These are phyloP conservation scores for Charanyca ferruginea DNA, from an alignment of 2,888 invertebrate species.

Conservation along the genomic window DNA sequence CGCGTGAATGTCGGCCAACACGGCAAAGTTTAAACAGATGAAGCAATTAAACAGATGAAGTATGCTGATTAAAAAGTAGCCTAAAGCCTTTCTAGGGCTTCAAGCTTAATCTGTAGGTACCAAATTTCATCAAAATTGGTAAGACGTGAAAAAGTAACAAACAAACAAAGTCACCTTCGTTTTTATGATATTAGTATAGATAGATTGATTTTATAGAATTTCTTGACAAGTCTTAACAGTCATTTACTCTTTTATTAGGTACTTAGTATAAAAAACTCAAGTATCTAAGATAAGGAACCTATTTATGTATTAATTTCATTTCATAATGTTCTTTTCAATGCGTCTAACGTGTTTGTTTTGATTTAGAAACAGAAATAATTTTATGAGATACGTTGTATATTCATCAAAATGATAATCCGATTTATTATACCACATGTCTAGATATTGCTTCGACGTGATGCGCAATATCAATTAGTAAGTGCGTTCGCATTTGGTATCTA, in stretches of 20 bases:
- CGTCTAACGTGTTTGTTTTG: conserved; percentile 14
- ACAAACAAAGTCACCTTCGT: too few species aligned
- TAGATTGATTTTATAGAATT: background rate
- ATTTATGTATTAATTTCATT: background rate
- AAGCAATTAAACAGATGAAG: too few species aligned
- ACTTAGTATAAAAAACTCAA: too few species aligned
- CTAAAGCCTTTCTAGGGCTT: too few species aligned
- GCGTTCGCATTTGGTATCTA: conserved; percentile 5
- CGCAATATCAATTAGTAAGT: conserved; percentile 48
- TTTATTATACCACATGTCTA: conserved; percentile 57
- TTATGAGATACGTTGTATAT: conserved; percentile 4
- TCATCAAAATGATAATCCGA: conserved; percentile 17
- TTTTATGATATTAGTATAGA: too few species aligned
- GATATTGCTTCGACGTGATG: conserved; percentile 29
- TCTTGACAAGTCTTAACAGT: background rate
- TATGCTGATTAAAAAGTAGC: too few species aligned
- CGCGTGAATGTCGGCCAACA: too few species aligned
- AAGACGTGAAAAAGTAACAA: too few species aligned
- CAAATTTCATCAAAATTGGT: too few species aligned
- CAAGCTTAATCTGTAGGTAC: too few species aligned
- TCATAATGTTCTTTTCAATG: conserved; percentile 14
- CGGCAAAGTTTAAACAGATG: too few species aligned
- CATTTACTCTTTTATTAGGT: background rate
- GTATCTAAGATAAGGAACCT: background rate
- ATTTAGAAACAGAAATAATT: conserved; percentile 25